Conservation (phyloP, 2,888 invertebrate genomes). For the Buathra laborator region DNA sequence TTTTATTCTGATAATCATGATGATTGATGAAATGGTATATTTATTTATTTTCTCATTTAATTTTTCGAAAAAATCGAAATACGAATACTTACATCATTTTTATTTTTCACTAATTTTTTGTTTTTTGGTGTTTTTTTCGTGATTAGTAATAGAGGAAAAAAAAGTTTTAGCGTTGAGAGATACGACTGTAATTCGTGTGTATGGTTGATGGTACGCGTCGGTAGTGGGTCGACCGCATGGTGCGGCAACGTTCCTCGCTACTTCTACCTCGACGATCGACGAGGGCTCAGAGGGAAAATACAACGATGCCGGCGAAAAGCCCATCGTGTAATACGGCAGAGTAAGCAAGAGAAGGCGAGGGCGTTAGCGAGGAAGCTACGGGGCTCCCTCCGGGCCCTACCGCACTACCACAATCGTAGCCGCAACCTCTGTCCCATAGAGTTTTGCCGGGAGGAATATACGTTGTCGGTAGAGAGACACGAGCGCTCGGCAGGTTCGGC, state of each 20-base stretch:
- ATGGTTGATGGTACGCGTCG: conserved; percentile 15
- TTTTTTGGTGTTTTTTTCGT: background rate
- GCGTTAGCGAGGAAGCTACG: conserved; percentile 62
- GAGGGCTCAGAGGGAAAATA: conserved; percentile 43
- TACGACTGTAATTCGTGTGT: conserved; percentile 52
- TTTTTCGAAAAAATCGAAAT: too few relatives aligned
- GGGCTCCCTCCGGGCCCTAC: conserved; percentile 25
- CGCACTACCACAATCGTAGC: conserved; percentile 39
- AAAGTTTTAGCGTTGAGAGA: background rate
- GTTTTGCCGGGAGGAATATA: conserved; percentile 49
- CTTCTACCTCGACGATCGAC: conserved; percentile 39
- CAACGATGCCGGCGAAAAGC: conserved; percentile 37
- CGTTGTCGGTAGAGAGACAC: conserved; percentile 47
- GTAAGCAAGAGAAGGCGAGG: conserved; percentile 59
- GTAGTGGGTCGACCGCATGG: conserved; percentile 43
- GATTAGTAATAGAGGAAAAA: background rate
- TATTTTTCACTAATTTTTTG: background rate
- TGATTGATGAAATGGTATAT: too few relatives aligned
- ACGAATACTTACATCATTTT: too few relatives aligned
- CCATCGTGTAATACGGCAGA: conserved; percentile 35
- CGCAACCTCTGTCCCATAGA: conserved; percentile 36
- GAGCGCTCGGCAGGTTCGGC: conserved; percentile 17
- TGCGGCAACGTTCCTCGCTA: conserved; percentile 46
- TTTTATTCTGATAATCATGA: too few relatives aligned
- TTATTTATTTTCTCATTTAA: too few relatives aligned